Evolutionary conservation across 2,113 vertebrate species (phyloP).

Genomic region (Ophthalmolycus amberensis): DNA sequence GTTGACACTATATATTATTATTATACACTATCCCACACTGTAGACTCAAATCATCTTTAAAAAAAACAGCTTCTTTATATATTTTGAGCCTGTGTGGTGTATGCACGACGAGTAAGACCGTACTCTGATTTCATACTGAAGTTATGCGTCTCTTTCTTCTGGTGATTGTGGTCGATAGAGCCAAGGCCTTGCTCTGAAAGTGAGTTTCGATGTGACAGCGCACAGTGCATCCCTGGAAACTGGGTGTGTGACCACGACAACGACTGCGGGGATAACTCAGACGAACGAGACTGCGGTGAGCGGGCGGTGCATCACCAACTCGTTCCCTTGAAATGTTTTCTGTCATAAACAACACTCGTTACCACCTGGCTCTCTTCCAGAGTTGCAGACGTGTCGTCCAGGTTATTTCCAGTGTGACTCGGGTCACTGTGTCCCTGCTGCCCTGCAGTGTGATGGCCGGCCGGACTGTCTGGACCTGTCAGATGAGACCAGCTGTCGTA

Average conservation of each 20-base stretch:
- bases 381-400: slow-evolving; percentile 75
- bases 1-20: too few species aligned
- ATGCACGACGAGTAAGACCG: neutral
- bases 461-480: slow-evolving; percentile 78
- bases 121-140: slow-evolving; percentile 5
- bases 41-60: neutral
- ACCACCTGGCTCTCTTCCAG: slow-evolving; percentile 58
- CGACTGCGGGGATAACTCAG: slow-evolving; percentile 81
- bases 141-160: neutral
- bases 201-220: slow-evolving; percentile 75
- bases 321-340: neutral
- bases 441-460: slow-evolving; percentile 75
- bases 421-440: slow-evolving; percentile 77
- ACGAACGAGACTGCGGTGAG: slow-evolving; percentile 82
- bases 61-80: neutral
- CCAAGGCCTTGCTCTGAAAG: slow-evolving; percentile 81
- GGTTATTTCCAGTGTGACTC: slow-evolving; percentile 79
- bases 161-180: slow-evolving; percentile 46
- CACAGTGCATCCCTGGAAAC: slow-evolving; percentile 77
- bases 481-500: slow-evolving; percentile 81
- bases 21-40: neutral
- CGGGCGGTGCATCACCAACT: neutral
- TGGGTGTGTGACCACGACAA: slow-evolving; percentile 81
- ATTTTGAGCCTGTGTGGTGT: neutral
- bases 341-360: neutral